A percentile compares a stretch with the other conserved stretches of the same genome.
Evolutionary conservation across 2,888 invertebrate genomes (phyloP).

Genomic region (Apodemia duryi): DNA sequence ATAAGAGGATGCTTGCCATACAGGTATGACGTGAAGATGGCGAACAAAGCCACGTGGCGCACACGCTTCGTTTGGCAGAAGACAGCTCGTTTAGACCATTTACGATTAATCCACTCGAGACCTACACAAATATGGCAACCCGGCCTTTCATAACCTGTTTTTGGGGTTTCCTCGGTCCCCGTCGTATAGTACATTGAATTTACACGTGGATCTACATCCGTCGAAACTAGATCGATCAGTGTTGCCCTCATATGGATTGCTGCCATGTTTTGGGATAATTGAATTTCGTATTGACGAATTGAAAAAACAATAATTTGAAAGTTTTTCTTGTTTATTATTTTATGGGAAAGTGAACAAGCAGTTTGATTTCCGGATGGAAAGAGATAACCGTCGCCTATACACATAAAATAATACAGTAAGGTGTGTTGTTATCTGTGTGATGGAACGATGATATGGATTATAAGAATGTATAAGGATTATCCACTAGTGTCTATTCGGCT

Average conservation of each 20-base stretch:
- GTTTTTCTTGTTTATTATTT: too few relatives aligned
- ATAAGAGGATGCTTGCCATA: constrained; percentile 53
- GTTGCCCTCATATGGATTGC: not conserved
- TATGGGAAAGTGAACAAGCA: too few relatives aligned
- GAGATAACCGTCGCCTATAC: not conserved
- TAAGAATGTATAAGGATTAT: too few relatives aligned
- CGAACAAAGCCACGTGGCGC: constrained; percentile 46
- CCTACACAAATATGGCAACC: constrained; percentile 74
- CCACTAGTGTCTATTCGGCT: too few relatives aligned
- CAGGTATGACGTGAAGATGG: constrained; percentile 60
- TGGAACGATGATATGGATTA: too few relatives aligned
- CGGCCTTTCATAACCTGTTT: constrained; percentile 76
- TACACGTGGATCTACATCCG: constrained; percentile 36
- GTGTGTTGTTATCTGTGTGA: too few relatives aligned
- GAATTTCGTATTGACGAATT: not conserved
- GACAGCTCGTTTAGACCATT: constrained; percentile 65
- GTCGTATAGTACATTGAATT: constrained; percentile 42
- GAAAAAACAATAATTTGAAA: not conserved
- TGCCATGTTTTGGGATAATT: not conserved
- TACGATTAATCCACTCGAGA: constrained; percentile 76
- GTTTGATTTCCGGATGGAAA: too few relatives aligned
- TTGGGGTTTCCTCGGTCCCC: constrained; percentile 74
- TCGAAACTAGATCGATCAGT: constrained; percentile 28
- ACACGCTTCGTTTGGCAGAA: constrained; percentile 32
- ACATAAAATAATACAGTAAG: not conserved